Evolutionary conservation across 2,113 vertebrate species (phyloP), one percentile per base, ranked within the genome.

Genomic region (Microcebus murinus): DNA sequence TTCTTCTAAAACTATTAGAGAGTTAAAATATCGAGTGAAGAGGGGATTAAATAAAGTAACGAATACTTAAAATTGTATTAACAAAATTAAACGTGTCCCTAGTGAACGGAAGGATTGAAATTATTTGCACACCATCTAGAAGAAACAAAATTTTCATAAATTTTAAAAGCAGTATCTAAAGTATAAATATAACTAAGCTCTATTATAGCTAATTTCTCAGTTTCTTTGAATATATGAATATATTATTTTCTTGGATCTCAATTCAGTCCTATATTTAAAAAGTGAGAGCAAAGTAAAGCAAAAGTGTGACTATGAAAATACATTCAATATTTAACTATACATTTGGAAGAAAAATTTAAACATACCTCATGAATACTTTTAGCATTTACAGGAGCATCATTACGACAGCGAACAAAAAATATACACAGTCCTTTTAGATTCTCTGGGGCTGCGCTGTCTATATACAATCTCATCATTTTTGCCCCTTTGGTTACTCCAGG

Each of bases 301-400:
- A 59, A 68, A 42, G 1, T 57, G 21, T n/a, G 8, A 91, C 48
- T n/a, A 84, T 11, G 39, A 80, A 29, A 59, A 86, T 23, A 36
- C 2, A 36, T 27, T 10, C 52, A 68, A 91, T 13, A 6, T 68
- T 94, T 94, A 73, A 52, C 1, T 18, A 74, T 91, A 45, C 70
- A 29, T 83, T 77, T 68, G 27, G 27, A 34, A 68, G 74, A 84
- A 29, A 57, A 80, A 67, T 57, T 6, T 79, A 70, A 95, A 65
- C 93, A 87, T 99, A 99, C 99, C 99, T 99, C 98, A 21, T 99
- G 97, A 95, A 99, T 97, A 73, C 86, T 99, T 97, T 99, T 98
- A 45, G 80, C 34, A 97, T 85, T 99, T 96, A 99, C 36, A 81
- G 97, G 4, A 27, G 63, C 29, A 73, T 99, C 98, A 79, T 97